Evolutionary conservation across 2,113 vertebrate genomes (phyloP).

Genomic region (Sylvilagus bachmani): DNA sequence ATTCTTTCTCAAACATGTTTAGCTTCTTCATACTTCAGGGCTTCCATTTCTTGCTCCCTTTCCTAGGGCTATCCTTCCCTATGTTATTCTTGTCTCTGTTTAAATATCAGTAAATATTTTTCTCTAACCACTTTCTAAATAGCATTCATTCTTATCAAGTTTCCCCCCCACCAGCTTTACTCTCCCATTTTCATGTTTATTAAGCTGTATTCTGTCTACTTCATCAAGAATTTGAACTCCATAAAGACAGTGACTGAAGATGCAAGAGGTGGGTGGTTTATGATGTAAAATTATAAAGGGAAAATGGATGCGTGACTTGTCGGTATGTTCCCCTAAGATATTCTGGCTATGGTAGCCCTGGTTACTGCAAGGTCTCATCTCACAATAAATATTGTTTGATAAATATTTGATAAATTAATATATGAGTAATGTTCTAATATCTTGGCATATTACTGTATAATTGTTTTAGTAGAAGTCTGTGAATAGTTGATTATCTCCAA

Average conservation of each 20-base stretch:
- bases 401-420: not conserved
- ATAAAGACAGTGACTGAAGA: not conserved
- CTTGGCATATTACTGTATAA: not conserved
- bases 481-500: not conserved
- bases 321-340: too few species aligned
- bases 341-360: not conserved
- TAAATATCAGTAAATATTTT: slow-evolving; percentile 27
- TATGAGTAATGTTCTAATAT: not conserved
- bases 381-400: not conserved
- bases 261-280: too few species aligned
- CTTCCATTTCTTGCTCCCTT: not conserved
- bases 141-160: not conserved
- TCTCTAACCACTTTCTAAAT: not conserved
- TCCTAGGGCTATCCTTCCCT: not conserved
- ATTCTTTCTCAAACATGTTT: not conserved
- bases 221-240: not conserved
- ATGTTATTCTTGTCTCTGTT: not conserved
- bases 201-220: not conserved
- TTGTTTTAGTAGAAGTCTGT: not conserved
- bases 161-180: not conserved
- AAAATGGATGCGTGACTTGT: too few species aligned
- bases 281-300: too few species aligned
- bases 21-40: not conserved
- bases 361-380: not conserved
- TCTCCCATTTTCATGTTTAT: not conserved